Percentiles rank a stretch among this genome's conserved stretches.
Conservation (phyloP, 2,888 invertebrate genomes). For the Temnothorax unifasciatus region DNA sequence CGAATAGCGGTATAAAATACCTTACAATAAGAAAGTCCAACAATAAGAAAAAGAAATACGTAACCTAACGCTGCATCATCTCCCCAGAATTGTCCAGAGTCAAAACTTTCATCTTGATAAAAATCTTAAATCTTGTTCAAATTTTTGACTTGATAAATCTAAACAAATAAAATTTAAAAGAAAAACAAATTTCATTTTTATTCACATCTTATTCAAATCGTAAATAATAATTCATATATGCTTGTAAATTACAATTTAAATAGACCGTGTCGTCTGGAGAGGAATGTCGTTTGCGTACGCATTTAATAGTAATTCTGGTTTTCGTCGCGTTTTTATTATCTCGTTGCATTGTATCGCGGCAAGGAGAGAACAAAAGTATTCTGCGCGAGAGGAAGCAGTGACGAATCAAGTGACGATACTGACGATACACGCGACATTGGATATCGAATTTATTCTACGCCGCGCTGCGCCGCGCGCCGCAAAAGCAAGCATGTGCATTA, state of each 20-base stretch:
- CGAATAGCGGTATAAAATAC: not conserved
- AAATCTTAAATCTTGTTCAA: not conserved
- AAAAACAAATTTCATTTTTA: not conserved
- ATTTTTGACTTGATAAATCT: not conserved
- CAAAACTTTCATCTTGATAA: not conserved
- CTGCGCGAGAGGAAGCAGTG: slow-evolving; percentile 22
- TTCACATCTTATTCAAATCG: not conserved
- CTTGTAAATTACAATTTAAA: slow-evolving; percentile 2
- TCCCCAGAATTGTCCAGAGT: not conserved
- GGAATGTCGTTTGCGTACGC: not conserved
- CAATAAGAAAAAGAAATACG: not conserved
- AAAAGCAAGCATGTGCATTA: slow-evolving; percentile 9
- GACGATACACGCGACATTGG: slow-evolving; percentile 9
- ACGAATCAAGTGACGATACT: slow-evolving; percentile 34
- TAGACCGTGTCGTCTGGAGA: not conserved
- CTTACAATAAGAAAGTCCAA: not conserved
- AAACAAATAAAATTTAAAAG: not conserved
- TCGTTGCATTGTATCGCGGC: slow-evolving; percentile 18
- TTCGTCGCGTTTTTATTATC: slow-evolving; percentile 33
- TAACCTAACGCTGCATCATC: not conserved
- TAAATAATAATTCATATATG: not conserved
- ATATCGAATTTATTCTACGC: slow-evolving; percentile 45
- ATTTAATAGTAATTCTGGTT: slow-evolving; percentile 29
- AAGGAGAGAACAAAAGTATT: slow-evolving; percentile 30
- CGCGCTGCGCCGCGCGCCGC: not conserved